Conservation (phyloP, 1,140 invertebrate genomes). For the Brachionus rotundiformis region DNA sequence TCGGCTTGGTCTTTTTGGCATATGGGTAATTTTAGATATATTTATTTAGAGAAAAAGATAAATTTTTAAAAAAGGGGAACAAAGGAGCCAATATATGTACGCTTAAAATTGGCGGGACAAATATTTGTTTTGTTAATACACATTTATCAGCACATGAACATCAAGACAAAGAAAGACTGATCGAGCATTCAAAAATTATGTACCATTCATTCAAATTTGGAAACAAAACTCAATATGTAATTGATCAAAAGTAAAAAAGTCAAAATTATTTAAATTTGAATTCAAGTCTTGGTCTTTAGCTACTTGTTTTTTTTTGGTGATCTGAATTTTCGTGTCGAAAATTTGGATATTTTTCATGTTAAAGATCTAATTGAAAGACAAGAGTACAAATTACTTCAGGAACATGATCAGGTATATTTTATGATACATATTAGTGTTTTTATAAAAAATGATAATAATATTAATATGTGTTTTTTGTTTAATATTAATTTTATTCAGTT, state of each 20-base stretch:
- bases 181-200: conserved; percentile 47
- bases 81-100: conserved; percentile 49
- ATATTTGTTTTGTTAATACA: conserved; percentile 48
- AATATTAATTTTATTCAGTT: no score
- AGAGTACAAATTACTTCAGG: conserved; percentile 8
- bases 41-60: neutral
- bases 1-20: conserved; percentile 10
- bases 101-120: conserved; percentile 14
- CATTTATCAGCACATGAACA: conserved; percentile 45
- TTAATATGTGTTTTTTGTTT: no score
- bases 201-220: conserved; percentile 9
- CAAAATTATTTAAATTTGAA: no score
- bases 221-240: neutral
- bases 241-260: conserved; percentile 45
- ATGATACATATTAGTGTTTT: no score
- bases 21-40: neutral
- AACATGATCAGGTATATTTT: conserved; percentile 48
- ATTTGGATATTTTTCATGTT: conserved; percentile 2
- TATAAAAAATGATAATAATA: no score
- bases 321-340: conserved; percentile 48
- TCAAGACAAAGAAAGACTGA: conserved; percentile 8
- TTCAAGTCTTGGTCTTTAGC: neutral
- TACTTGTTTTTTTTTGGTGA: conserved; percentile 47
- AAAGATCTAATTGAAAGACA: neutral
- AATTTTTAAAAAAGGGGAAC: conserved; percentile 15